Evolutionary conservation across 2,888 invertebrate genomes (phyloP).

Genomic region (Oscheius sp.): DNA sequence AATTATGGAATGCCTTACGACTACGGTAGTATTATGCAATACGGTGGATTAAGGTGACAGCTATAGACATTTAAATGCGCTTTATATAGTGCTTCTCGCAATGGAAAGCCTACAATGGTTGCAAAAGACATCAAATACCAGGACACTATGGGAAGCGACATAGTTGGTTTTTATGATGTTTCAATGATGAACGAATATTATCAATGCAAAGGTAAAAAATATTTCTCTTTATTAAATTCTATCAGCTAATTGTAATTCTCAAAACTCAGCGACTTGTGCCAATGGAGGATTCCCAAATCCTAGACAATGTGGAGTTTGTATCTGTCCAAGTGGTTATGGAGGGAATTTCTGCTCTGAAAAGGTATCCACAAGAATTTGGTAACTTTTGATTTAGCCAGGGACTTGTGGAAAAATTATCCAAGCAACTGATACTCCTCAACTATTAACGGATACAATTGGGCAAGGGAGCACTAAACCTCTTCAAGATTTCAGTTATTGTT

Average conservation of each 20-base stretch:
- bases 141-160: constrained; percentile 59
- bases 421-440: constrained; percentile 34
- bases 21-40: constrained; percentile 64
- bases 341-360: constrained; percentile 47
- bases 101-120: constrained; percentile 50
- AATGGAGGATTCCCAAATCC: constrained; percentile 64
- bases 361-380: not conserved
- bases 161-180: constrained; percentile 59
- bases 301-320: constrained; percentile 53
- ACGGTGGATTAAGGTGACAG: constrained; percentile 39
- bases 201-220: constrained; percentile 52
- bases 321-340: constrained; percentile 64
- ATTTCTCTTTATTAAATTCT: not conserved
- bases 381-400: constrained; percentile 31
- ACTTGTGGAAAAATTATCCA: constrained; percentile 42
- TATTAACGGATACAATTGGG: constrained; percentile 35
- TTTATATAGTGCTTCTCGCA: constrained; percentile 43
- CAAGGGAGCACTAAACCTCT: constrained; percentile 34
- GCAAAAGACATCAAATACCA: constrained; percentile 50
- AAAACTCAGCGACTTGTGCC: constrained; percentile 46
- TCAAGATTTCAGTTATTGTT: constrained; percentile 37
- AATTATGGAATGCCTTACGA: constrained; percentile 65
- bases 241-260: constrained; percentile 38
- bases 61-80: not conserved
- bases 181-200: constrained; percentile 67